Percentiles rank a stretch among this genome's conserved stretches.
phyloP scores from a whole-genome alignment of 2,888 invertebrate species.

The Alentia gelatinosa region DNA sequence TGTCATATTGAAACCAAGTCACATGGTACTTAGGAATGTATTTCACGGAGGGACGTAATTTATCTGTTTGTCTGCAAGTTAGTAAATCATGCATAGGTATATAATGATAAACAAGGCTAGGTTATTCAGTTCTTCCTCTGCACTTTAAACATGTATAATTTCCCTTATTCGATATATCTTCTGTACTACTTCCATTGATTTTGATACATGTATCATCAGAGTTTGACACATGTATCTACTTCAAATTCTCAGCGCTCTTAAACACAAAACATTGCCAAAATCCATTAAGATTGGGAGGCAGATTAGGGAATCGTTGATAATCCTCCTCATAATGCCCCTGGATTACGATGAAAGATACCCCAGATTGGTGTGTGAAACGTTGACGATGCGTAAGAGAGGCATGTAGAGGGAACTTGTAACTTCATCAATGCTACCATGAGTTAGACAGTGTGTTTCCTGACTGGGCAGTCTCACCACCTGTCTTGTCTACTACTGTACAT shows the following conservation, averaged over 20 bases:
- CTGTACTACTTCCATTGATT: neutral
- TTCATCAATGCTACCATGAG: too few species aligned
- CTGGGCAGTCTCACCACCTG: neutral
- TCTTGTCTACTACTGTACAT: neutral
- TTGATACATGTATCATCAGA: neutral
- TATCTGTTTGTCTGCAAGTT: too few species aligned
- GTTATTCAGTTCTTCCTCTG: too few species aligned
- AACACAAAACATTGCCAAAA: neutral
- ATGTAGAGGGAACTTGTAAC: neutral
- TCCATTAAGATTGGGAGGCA: too few species aligned
- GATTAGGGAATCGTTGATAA: too few species aligned
- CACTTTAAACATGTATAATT: too few species aligned
- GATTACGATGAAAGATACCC: neutral
- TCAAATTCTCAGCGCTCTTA: neutral
- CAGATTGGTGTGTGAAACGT: neutral
- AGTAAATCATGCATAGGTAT: too few species aligned
- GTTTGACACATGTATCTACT: neutral
- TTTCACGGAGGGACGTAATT: too few species aligned
- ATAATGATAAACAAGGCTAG: too few species aligned
- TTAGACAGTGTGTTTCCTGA: neutral
- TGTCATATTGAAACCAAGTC: too few species aligned
- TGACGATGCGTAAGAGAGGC: neutral
- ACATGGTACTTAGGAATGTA: too few species aligned
- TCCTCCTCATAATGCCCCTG: too few species aligned
- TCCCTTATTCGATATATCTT: neutral